Percentiles rank a stretch among this genome's conserved stretches.
Conservation (phyloP, 2,888 invertebrate genomes). For the Chrysolina oricalcia region DNA sequence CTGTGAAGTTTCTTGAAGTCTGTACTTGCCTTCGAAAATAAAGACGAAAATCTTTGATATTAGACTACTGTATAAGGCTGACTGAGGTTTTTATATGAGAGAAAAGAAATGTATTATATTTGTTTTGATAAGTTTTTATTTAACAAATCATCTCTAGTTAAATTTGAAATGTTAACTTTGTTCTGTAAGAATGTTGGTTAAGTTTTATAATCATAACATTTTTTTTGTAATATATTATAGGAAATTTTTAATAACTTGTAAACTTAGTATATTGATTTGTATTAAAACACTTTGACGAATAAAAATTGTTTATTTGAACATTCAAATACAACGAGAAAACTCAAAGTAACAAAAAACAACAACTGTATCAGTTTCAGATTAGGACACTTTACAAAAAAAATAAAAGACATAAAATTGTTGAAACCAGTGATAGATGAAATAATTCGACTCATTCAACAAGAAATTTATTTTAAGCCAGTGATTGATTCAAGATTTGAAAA, state of each 20-base stretch:
- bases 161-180: conserved; percentile 13
- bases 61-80: conserved; percentile 42
- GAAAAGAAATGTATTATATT: conserved; percentile 46
- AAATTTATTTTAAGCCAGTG: no score
- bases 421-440: neutral
- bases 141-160: conserved; percentile 9
- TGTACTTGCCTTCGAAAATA: conserved; percentile 27
- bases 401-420: neutral
- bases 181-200: conserved; percentile 17
- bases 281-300: conserved; percentile 16
- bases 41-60: conserved; percentile 34
- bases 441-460: neutral
- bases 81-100: conserved; percentile 48
- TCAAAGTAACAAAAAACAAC: conserved; percentile 23
- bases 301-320: conserved; percentile 19
- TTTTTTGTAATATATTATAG: conserved; percentile 26
- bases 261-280: conserved; percentile 19
- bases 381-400: neutral
- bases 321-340: conserved; percentile 7
- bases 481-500: no score
- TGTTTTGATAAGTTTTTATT: conserved; percentile 33
- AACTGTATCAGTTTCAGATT: neutral
- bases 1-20: neutral
- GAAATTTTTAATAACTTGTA: conserved; percentile 28
- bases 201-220: conserved; percentile 16